Percentiles rank a stretch among this genome's conserved stretches.
Evolutionary conservation across 2,888 invertebrate genomes (phyloP).

Genomic region (Cephalotes varians): DNA sequence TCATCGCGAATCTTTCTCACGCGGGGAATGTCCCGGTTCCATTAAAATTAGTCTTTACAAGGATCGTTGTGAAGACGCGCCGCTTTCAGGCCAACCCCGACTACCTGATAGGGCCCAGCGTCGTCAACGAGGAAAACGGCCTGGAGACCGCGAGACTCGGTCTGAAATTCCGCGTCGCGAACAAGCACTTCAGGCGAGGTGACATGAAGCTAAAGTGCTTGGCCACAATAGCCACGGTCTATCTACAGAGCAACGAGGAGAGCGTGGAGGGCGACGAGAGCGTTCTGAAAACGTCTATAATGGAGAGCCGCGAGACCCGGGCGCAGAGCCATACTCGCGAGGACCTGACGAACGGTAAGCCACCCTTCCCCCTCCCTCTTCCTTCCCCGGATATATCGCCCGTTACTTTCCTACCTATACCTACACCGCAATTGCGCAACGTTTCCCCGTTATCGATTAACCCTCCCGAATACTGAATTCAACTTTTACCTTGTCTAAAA

Average conservation of each 20-base stretch:
- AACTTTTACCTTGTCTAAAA: slow-evolving; percentile 11
- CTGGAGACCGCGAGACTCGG: slow-evolving; percentile 92
- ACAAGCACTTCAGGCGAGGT: slow-evolving; percentile 93
- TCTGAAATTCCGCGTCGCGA: slow-evolving; percentile 92
- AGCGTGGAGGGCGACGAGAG: slow-evolving; percentile 92
- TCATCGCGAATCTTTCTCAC: too few relatives aligned
- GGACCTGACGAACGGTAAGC: slow-evolving; percentile 73
- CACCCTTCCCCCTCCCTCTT: not conserved
- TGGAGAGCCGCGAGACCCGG: slow-evolving; percentile 82
- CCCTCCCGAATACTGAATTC: slow-evolving; percentile 1
- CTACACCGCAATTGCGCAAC: slow-evolving; percentile 36
- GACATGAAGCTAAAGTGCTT: slow-evolving; percentile 95
- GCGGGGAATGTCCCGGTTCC: not conserved
- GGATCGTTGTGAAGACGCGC: not conserved
- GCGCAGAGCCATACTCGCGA: slow-evolving; percentile 81
- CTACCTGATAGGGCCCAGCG: slow-evolving; percentile 85
- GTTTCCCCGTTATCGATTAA: slow-evolving; percentile 23
- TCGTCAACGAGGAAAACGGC: slow-evolving; percentile 87
- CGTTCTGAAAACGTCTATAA: slow-evolving; percentile 79
- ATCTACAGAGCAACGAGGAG: slow-evolving; percentile 94
- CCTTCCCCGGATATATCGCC: not conserved
- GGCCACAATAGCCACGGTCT: slow-evolving; percentile 94
- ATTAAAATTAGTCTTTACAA: slow-evolving; percentile 18
- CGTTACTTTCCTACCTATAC: slow-evolving; percentile 19
- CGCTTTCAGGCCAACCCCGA: slow-evolving; percentile 75